phyloP scores from a whole-genome alignment of 2,113 vertebrate species.

The Nothoprocta pentlandii region DNA sequence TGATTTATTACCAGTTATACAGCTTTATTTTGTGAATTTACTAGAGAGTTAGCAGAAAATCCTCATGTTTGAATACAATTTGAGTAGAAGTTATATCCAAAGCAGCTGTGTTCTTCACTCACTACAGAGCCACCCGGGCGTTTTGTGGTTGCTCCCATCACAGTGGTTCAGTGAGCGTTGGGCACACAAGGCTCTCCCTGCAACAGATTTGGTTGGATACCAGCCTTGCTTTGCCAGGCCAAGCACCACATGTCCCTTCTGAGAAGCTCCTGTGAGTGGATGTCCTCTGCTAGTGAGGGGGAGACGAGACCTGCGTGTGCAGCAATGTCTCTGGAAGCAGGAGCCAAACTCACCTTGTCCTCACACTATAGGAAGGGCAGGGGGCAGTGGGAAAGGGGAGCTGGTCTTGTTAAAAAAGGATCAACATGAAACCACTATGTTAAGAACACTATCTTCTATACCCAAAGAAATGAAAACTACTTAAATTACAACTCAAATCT shows the following conservation, averaged over 20 bases:
- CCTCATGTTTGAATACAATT: conserved; percentile 4
- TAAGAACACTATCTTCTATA: neutral
- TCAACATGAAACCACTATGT: neutral
- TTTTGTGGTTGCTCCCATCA: conserved; percentile 38
- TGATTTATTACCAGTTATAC: conserved; percentile 16
- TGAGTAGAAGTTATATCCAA: conserved; percentile 40
- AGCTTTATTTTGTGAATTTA: conserved; percentile 37
- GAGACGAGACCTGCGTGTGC: neutral
- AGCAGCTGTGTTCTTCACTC: conserved; percentile 33
- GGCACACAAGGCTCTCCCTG: neutral
- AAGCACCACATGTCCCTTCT: conserved; percentile 28
- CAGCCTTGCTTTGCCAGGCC: conserved; percentile 30
- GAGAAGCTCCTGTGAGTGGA: neutral
- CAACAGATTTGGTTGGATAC: conserved; percentile 20
- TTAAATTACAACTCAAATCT: neutral
- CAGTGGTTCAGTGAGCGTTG: neutral
- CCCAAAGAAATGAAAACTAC: neutral
- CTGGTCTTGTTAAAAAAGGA: neutral
- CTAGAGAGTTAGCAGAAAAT: conserved; percentile 35
- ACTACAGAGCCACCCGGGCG: conserved; percentile 10
- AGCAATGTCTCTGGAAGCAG: neutral
- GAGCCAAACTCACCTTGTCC: neutral
- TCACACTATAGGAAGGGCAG: neutral
- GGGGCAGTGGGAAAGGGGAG: neutral
- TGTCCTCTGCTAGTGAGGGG: neutral